Evolutionary conservation across 1,140 invertebrate genomes (phyloP).

Genomic region (Drosophila auraria): DNA sequence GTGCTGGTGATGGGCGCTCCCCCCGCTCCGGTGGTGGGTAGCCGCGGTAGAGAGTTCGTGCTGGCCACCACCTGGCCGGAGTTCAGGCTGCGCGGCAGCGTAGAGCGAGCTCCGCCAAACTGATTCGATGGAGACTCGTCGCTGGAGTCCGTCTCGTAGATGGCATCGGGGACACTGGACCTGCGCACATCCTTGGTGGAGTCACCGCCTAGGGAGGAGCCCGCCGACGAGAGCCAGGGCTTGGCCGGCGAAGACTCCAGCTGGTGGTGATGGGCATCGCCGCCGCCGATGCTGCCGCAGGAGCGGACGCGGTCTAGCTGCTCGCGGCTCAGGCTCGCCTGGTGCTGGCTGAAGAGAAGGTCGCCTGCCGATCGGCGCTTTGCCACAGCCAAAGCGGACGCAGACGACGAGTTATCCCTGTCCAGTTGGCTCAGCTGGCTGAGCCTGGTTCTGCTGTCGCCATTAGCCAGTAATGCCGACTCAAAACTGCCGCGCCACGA

Average conservation of each 20-base stretch:
- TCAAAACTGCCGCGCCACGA: constrained; percentile 96
- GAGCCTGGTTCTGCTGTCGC: constrained; percentile 92
- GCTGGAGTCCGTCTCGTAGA: constrained; percentile 88
- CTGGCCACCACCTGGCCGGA: constrained; percentile 86
- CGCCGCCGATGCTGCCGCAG: constrained; percentile 92
- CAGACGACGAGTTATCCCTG: constrained; percentile 88
- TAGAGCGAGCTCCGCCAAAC: constrained; percentile 86
- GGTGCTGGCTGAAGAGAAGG: constrained; percentile 90
- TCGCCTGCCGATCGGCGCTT: constrained; percentile 92
- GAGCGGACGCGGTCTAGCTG: constrained; percentile 91
- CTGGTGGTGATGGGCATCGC: constrained; percentile 86
- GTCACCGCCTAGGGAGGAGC: constrained; percentile 58
- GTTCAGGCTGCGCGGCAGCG: constrained; percentile 89
- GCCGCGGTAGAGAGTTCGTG: constrained; percentile 91
- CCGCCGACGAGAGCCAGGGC: constrained; percentile 85
- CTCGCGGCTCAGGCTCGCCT: constrained; percentile 90
- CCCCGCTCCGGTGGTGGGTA: constrained; percentile 87
- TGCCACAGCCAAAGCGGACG: constrained; percentile 89
- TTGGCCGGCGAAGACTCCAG: constrained; percentile 85
- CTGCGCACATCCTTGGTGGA: constrained; percentile 84
- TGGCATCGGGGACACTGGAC: constrained; percentile 90
- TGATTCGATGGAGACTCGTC: constrained; percentile 88
- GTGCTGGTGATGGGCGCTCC: constrained; percentile 84
- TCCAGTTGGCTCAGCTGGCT: constrained; percentile 87
- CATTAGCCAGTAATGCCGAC: constrained; percentile 92